These are phyloP conservation scores for Aphelocoma coerulescens DNA, from an alignment of 2,113 vertebrate genomes.

Conservation along the genomic window DNA sequence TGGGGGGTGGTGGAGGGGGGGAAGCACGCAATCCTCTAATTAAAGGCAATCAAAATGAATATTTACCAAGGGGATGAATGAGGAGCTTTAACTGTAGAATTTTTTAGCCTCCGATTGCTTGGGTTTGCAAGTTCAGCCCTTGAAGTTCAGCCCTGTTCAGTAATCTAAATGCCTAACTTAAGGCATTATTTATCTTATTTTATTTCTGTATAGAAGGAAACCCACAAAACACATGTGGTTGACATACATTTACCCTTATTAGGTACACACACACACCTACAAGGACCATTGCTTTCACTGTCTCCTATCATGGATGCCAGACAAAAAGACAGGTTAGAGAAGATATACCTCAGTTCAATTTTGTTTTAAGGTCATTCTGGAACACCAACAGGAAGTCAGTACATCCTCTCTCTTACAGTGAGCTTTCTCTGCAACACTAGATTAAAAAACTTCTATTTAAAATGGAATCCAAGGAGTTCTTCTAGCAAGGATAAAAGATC, in stretches of 20 bases:
- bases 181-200: neutral
- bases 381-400: neutral
- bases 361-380: neutral
- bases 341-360: neutral
- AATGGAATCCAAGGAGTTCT: neutral
- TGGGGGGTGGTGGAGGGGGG: neutral
- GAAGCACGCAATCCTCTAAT: neutral
- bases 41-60: constrained; percentile 32
- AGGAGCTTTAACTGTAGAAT: neutral
- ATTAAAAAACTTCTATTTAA: neutral
- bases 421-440: neutral
- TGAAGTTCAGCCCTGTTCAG: neutral
- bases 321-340: neutral
- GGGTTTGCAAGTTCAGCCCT: neutral
- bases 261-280: neutral
- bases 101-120: neutral
- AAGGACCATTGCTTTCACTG: neutral
- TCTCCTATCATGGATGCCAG: neutral
- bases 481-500: neutral
- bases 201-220: neutral
- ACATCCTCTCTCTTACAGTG: neutral
- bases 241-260: neutral
- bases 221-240: neutral
- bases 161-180: neutral
- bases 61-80: neutral